Conservation (phyloP, 1,140 invertebrate species). For the Monochamus saltuarius region DNA sequence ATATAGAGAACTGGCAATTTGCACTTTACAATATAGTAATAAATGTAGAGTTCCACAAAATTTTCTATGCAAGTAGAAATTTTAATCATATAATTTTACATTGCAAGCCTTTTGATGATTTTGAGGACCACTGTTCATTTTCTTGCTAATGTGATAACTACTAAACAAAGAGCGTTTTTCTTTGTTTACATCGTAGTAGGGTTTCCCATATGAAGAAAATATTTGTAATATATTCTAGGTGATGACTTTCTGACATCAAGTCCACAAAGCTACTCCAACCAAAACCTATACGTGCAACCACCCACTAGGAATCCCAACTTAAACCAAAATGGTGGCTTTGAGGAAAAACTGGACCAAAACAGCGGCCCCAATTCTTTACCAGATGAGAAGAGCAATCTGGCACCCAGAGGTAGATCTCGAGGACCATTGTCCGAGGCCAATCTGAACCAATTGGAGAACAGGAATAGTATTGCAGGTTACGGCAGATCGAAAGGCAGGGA, state of each 20-base stretch:
- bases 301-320: constrained; percentile 65
- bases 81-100: no score
- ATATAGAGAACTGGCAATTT: no score
- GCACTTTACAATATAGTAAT: no score
- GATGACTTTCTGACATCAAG: constrained; percentile 55
- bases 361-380: constrained; percentile 48
- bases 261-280: constrained; percentile 71
- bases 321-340: constrained; percentile 41
- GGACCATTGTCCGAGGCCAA: constrained; percentile 70
- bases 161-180: no score
- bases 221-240: constrained; percentile 22
- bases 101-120: no score
- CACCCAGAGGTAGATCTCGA: constrained; percentile 66
- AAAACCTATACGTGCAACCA: constrained; percentile 89
- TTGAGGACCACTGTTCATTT: no score
- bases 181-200: no score
- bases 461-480: constrained; percentile 45
- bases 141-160: no score
- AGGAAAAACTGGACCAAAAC: constrained; percentile 46
- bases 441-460: constrained; percentile 61
- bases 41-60: no score
- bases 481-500: constrained; percentile 51
- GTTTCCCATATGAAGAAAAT: no score
- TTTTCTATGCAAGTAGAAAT: no score
- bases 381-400: constrained; percentile 71